Evolutionary conservation across 2,797 vertebrate species (phyloP), one percentile per base, ranked within the genome.

Genomic region (Dallia pectoralis): DNA sequence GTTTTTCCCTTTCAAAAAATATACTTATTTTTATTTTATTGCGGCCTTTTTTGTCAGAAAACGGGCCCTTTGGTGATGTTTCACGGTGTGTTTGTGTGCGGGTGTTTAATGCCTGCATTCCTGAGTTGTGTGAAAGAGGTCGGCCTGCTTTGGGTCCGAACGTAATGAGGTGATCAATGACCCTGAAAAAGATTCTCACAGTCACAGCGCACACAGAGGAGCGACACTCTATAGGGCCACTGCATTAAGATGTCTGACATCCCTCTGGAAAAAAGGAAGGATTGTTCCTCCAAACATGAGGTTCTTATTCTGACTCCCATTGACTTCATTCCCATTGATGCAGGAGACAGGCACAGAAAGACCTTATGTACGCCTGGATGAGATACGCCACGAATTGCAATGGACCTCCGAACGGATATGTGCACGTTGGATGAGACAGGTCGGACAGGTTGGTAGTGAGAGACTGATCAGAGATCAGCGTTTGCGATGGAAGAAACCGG

Each of bases 21-120:
- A 90, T 81, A 79, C 84, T 91, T 92, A 91, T 89, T 92, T 91
- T 92, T 87, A 87, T 92, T 92, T 93, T 93, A 90, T 92, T 92
- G 89, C 85, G 74, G 81, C 81, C 88, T 90, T 85, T 88, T 85
- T 89, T 88, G 85, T 87, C 80, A 77, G 81, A 59, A 74, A 88
- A 81, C 81, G 81, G 89, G 87, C 88, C 86, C 86, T 90, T 89
- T 88, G 88, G 85, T n/a, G 70, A 85, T 89, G 88, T 90, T 89
- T 88, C 88, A 89, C 89, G 87, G 88, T 79, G 85, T 70, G 82
- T 82, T 82, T 49, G 76, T 86, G 85, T 91, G 88, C 88, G 88
- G 81, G 77, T 83, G 84, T 83, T 86, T 81, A 40, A 25, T 81
- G 87, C 90, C 88, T 91, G 89, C 88, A 92, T 91, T 93, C 90